phyloP scores from a whole-genome alignment of 2,113 vertebrate species.

The Hystrix cristata region DNA sequence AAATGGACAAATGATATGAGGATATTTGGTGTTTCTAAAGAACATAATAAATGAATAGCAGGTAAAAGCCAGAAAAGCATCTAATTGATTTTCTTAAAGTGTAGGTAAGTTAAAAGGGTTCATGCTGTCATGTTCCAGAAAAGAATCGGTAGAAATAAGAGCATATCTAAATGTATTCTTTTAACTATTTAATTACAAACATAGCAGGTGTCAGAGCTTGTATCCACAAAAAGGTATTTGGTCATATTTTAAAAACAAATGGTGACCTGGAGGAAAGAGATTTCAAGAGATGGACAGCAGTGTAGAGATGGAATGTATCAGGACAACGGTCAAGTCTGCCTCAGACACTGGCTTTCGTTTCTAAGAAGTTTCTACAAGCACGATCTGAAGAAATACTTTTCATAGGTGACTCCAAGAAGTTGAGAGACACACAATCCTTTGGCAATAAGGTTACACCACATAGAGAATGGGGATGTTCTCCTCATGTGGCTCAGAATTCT shows the following conservation, averaged over 20 bases:
- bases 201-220: neutral
- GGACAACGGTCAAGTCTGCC: neutral
- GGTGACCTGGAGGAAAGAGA: neutral
- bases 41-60: neutral
- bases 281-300: neutral
- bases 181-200: conserved; percentile 40
- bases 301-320: neutral
- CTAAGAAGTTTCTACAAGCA: neutral
- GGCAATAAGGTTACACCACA: neutral
- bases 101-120: neutral
- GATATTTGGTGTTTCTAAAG: neutral
- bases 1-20: neutral
- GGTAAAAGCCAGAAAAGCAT: neutral
- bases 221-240: neutral
- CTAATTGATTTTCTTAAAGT: neutral
- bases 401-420: neutral
- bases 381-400: neutral
- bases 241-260: conserved; percentile 27
- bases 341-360: neutral
- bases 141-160: neutral
- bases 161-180: neutral
- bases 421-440: neutral
- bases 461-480: neutral
- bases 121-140: neutral
- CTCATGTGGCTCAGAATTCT: neutral